Evolutionary conservation across 1,140 invertebrate genomes (phyloP).

Genomic region (Lordiphosa stackelbergi): DNA sequence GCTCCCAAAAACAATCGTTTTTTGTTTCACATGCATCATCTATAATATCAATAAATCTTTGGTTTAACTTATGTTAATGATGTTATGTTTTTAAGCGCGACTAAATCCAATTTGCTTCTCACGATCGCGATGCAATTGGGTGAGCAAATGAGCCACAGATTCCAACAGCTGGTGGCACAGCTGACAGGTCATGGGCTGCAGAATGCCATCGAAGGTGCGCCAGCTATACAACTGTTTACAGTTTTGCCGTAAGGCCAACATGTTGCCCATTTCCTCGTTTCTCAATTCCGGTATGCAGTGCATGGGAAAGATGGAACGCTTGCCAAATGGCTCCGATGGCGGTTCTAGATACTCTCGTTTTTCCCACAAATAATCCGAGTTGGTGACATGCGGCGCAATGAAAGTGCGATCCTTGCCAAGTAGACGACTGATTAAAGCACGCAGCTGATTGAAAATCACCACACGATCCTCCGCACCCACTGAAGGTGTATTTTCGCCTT

Average conservation of each 20-base stretch:
- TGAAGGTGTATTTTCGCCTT: constrained; percentile 63
- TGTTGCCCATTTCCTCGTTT: constrained; percentile 38
- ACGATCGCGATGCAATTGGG: no score
- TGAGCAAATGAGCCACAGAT: no score
- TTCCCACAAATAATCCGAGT: constrained; percentile 70
- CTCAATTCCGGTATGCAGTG: constrained; percentile 78
- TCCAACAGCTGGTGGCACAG: constrained; percentile 77
- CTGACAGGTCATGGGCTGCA: constrained; percentile 69
- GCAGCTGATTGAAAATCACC: constrained; percentile 27
- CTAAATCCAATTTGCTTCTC: no score
- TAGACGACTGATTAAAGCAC: constrained; percentile 25
- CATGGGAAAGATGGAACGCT: constrained; percentile 79
- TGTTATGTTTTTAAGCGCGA: no score
- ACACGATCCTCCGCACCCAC: constrained; percentile 18
- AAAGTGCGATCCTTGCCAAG: constrained; percentile 56
- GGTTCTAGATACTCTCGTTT: constrained; percentile 70
- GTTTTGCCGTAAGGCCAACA: constrained; percentile 55
- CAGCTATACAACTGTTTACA: constrained; percentile 66
- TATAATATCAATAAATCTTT: no score
- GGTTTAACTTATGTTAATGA: no score
- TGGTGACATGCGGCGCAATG: constrained; percentile 70
- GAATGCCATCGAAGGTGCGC: constrained; percentile 69
- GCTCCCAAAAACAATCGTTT: no score
- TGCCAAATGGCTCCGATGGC: constrained; percentile 75
- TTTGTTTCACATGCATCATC: no score